phyloP scores from a whole-genome alignment of 2,797 vertebrate species.

The Siniperca undulata region DNA sequence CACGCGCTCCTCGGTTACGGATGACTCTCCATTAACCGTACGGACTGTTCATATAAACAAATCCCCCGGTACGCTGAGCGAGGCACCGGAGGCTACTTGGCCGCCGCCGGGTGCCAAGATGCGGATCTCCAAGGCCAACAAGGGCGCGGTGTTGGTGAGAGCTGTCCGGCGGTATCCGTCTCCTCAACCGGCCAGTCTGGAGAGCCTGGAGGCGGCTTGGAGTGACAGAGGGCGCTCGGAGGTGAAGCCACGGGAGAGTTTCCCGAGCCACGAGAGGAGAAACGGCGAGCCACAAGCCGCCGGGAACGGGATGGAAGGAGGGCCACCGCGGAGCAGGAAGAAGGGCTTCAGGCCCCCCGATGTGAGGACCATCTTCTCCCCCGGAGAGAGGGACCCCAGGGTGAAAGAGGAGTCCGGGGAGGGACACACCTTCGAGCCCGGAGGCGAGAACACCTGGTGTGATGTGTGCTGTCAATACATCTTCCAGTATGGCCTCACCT shows the following conservation, averaged over 20 bases:
- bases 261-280: conserved; percentile 20
- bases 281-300: conserved; percentile 18
- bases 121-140: conserved; percentile 72
- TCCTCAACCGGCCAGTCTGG: conserved; percentile 63
- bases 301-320: conserved; percentile 35
- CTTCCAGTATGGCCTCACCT: conserved; percentile 77
- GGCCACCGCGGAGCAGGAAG: conserved; percentile 72
- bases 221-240: conserved; percentile 25
- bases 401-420: conserved; percentile 83
- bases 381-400: conserved; percentile 77
- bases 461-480: conserved; percentile 84
- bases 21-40: conserved; percentile 43
- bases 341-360: conserved; percentile 83
- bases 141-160: conserved; percentile 70
- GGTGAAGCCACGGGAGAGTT: neutral
- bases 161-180: conserved; percentile 63
- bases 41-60: conserved; percentile 39
- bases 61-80: neutral
- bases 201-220: conserved; percentile 72
- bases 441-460: conserved; percentile 77
- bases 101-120: conserved; percentile 68
- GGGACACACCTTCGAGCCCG: conserved; percentile 81
- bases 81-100: conserved; percentile 58
- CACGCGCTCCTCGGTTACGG: conserved; percentile 44
- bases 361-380: conserved; percentile 86